A percentile compares a stretch with the other conserved stretches of the same genome.
Conservation (phyloP, 2,888 invertebrate genomes). For the Alsophila aescularia region DNA sequence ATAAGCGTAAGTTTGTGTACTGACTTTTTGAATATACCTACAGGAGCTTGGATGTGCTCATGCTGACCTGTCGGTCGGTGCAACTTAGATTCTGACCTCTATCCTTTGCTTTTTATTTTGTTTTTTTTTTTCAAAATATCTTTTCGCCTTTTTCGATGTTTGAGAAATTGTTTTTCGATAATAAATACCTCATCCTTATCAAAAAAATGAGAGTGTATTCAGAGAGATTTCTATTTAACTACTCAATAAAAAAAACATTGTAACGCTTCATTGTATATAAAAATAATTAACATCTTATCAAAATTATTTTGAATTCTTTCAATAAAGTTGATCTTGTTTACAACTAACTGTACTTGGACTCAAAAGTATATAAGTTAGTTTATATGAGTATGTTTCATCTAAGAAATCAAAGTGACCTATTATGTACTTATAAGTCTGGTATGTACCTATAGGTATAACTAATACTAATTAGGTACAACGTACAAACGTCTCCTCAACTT, state of each 20-base stretch:
- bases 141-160: conserved; percentile 35
- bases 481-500: conserved; percentile 54
- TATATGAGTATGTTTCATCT: no score
- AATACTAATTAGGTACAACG: conserved; percentile 59
- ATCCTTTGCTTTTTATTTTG: conserved; percentile 36
- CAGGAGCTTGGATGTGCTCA: conserved; percentile 42
- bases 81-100: conserved; percentile 51
- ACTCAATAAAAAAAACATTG: neutral
- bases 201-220: neutral
- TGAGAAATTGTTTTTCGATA: conserved; percentile 24
- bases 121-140: conserved; percentile 18
- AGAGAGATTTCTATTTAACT: no score
- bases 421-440: conserved; percentile 42
- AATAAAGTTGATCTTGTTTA: no score
- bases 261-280: no score
- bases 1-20: neutral
- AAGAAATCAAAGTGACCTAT: conserved; percentile 36
- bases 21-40: neutral
- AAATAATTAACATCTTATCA: no score
- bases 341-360: no score
- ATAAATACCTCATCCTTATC: neutral
- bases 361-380: no score
- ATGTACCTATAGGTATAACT: conserved; percentile 46
- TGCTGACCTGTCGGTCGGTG: conserved; percentile 46
- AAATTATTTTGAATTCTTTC: no score